Evolutionary conservation across 2,113 vertebrate species (phyloP).

Genomic region (Herpailurus yagouaroundi): DNA sequence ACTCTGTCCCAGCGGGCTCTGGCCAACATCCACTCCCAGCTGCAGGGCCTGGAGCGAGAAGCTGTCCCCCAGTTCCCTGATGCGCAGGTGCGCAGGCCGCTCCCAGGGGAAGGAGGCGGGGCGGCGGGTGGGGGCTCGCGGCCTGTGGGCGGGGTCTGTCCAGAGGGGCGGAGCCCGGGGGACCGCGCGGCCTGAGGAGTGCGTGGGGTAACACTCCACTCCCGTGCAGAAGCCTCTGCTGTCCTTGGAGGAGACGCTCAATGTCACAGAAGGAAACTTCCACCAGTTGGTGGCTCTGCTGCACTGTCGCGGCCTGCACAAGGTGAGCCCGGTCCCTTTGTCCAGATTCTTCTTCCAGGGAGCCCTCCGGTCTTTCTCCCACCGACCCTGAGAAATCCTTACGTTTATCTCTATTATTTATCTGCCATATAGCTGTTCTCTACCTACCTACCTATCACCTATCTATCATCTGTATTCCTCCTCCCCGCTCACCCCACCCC

Average conservation of each 20-base stretch:
- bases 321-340: conserved; percentile 83
- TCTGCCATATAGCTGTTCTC: too few species aligned
- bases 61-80: conserved; percentile 91
- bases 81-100: conserved; percentile 86
- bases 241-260: conserved; percentile 93
- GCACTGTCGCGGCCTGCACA: conserved; percentile 93
- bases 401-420: background rate
- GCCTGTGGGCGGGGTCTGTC: background rate
- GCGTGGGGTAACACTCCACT: background rate
- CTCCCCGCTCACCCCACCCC: rapidly evolving
- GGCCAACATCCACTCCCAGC: conserved; percentile 92
- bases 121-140: background rate
- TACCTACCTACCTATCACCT: background rate
- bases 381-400: too few species aligned
- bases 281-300: conserved; percentile 94
- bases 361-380: background rate
- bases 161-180: background rate
- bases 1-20: conserved; percentile 93
- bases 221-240: conserved; percentile 88
- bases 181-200: rapidly evolving
- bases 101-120: background rate
- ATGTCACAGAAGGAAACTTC: conserved; percentile 93
- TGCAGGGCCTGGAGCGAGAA: conserved; percentile 91
- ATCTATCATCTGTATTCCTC: too few species aligned
- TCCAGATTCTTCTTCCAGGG: too few species aligned